A percentile compares a stretch with the other conserved stretches of the same genome.
Evolutionary conservation across 2,113 vertebrate species (phyloP).

Genomic region (Bambusicola thoracicus): DNA sequence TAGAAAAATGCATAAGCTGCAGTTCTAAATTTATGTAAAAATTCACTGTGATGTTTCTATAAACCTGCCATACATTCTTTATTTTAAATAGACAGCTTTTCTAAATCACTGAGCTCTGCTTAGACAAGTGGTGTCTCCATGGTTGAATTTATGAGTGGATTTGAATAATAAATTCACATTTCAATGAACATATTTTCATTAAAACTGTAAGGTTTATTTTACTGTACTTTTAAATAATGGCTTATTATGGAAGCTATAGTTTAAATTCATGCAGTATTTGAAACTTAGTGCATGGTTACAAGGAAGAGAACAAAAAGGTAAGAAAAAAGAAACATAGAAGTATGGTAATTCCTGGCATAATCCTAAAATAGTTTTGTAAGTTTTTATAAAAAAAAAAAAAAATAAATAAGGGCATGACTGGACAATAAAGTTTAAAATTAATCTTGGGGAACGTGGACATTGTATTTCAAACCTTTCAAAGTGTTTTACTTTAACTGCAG

Average conservation of each 20-base stretch:
- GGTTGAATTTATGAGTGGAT: constrained; percentile 87
- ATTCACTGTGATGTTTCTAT: constrained; percentile 84
- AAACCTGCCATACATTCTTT: constrained; percentile 88
- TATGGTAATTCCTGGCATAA: constrained; percentile 59
- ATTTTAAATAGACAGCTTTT: constrained; percentile 89
- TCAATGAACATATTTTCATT: constrained; percentile 89
- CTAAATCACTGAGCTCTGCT: constrained; percentile 86
- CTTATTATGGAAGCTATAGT: constrained; percentile 85
- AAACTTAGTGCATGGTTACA: constrained; percentile 79
- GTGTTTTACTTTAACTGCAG: constrained; percentile 25
- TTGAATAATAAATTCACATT: constrained; percentile 90
- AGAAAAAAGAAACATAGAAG: constrained; percentile 48
- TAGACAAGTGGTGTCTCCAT: constrained; percentile 86
- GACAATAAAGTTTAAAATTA: constrained; percentile 42
- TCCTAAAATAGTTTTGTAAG: constrained; percentile 67
- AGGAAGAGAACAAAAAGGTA: constrained; percentile 74
- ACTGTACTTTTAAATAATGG: constrained; percentile 88
- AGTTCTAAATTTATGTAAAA: constrained; percentile 87
- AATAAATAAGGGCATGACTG: constrained; percentile 42
- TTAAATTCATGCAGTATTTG: constrained; percentile 82
- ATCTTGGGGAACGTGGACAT: neutral
- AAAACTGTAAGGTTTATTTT: constrained; percentile 87
- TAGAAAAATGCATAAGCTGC: constrained; percentile 81
- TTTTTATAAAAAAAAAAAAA: constrained; percentile 34
- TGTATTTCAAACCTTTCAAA: constrained; percentile 59